phyloP scores from a whole-genome alignment of 2,888 invertebrate species.

The Tinea trinotella region DNA sequence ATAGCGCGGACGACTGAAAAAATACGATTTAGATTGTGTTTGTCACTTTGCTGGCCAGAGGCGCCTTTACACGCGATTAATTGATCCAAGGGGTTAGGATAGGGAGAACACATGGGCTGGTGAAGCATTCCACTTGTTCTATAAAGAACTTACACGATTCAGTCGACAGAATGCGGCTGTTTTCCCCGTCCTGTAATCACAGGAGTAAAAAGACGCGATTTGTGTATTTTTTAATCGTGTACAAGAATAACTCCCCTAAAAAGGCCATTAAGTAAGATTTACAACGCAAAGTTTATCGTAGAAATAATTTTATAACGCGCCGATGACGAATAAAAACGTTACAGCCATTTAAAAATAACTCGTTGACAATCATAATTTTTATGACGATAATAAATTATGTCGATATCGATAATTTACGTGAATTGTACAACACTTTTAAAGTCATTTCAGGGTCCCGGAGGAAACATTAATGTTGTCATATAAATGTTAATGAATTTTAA shows the following conservation, averaged over 20 bases:
- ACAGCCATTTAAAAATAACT: slow-evolving; percentile 25
- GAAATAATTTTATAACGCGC: slow-evolving; percentile 18
- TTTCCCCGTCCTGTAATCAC: too few relatives aligned
- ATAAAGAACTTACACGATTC: too few relatives aligned
- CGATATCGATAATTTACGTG: slow-evolving; percentile 22
- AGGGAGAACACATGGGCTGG: too few relatives aligned
- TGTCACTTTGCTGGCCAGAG: too few relatives aligned
- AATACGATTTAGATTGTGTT: too few relatives aligned
- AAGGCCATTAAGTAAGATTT: slow-evolving; percentile 8
- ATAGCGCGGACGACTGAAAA: too few relatives aligned
- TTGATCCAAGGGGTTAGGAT: too few relatives aligned
- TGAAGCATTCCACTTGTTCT: too few relatives aligned
- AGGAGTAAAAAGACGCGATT: too few relatives aligned
- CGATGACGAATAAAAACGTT: slow-evolving; percentile 23
- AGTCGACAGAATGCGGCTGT: too few relatives aligned
- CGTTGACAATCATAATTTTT: slow-evolving; percentile 32
- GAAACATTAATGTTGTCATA: neutral
- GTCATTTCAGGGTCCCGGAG: slow-evolving; percentile 3
- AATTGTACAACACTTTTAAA: neutral
- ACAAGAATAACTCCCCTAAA: neutral
- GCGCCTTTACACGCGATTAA: too few relatives aligned
- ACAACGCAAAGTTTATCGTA: neutral
- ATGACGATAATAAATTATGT: slow-evolving; percentile 28
- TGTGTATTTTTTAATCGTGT: neutral
- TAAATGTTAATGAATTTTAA: neutral